Conservation (phyloP, 92 coral and sea anemone genomes). For the Ricordea florida region DNA sequence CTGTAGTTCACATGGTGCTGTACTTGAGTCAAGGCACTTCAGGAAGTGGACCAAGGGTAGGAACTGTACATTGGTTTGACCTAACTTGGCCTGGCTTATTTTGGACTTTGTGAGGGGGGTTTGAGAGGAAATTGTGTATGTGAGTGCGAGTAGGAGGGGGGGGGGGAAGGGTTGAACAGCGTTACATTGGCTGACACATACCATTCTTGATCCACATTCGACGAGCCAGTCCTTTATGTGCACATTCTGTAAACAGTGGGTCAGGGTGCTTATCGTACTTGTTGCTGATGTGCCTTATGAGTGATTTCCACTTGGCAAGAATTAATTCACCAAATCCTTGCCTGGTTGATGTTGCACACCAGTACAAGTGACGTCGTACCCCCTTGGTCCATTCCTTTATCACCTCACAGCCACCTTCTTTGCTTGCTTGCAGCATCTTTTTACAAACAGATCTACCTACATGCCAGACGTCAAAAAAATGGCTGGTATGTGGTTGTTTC, state of each 20-base stretch:
- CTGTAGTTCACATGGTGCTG: no score
- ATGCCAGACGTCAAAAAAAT: slow-evolving; percentile 53
- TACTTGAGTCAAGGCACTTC: no score
- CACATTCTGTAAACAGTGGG: slow-evolving; percentile 16
- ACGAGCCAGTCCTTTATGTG: neutral
- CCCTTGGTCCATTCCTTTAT: neutral
- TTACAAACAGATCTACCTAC: slow-evolving; percentile 2
- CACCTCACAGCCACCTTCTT: slow-evolving; percentile 20
- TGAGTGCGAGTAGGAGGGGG: no score
- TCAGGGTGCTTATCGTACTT: slow-evolving; percentile 28
- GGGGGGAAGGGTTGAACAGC: no score
- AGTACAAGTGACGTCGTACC: slow-evolving; percentile 19
- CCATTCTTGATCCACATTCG: neutral
- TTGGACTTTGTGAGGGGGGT: no score
- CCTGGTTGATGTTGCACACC: slow-evolving; percentile 42
- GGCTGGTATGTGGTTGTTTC: neutral
- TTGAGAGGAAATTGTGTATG: no score
- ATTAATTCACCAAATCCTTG: slow-evolving; percentile 20
- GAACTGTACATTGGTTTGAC: neutral
- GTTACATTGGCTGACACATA: neutral
- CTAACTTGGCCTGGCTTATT: neutral
- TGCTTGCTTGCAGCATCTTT: slow-evolving; percentile 20
- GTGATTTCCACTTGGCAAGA: slow-evolving; percentile 38
- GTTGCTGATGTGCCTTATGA: slow-evolving; percentile 21
- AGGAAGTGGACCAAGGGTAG: neutral